These are phyloP conservation scores for Limnothrissa miodon DNA, from an alignment of 2,113 vertebrate genomes.

Conservation along the genomic window DNA sequence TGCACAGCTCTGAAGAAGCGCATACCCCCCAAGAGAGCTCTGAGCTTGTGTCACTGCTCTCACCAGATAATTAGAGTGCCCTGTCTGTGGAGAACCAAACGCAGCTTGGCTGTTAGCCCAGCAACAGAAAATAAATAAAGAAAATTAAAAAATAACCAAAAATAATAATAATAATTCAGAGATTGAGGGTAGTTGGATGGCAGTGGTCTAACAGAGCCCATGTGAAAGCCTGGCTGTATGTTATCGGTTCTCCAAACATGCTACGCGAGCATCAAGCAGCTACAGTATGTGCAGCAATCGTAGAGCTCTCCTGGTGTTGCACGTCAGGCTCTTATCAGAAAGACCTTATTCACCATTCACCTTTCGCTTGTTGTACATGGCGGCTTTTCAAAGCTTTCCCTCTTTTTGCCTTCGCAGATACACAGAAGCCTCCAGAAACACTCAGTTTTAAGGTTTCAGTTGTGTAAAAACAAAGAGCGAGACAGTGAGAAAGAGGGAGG, in stretches of 20 bases:
- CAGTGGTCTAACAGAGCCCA: neutral
- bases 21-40: conserved; percentile 39
- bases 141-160: neutral
- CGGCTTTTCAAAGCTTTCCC: neutral
- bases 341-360: neutral
- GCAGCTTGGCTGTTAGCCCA: conserved; percentile 25
- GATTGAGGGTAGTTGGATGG: conserved; percentile 17
- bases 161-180: neutral
- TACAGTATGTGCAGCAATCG: neutral
- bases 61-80: conserved; percentile 43
- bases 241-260: neutral
- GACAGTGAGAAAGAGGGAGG: conserved; percentile 17
- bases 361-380: neutral
- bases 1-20: neutral
- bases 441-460: neutral
- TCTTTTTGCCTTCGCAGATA: neutral
- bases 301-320: neutral
- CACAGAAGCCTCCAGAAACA: neutral
- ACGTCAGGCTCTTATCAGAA: neutral
- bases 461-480: conserved; percentile 45
- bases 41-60: conserved; percentile 38
- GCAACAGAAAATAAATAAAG: neutral
- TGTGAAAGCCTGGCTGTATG: neutral
- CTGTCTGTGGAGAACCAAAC: conserved; percentile 24
- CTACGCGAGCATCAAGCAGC: neutral